Evolutionary conservation across 2,797 vertebrate species (phyloP).

Genomic region (Pterois miles): DNA sequence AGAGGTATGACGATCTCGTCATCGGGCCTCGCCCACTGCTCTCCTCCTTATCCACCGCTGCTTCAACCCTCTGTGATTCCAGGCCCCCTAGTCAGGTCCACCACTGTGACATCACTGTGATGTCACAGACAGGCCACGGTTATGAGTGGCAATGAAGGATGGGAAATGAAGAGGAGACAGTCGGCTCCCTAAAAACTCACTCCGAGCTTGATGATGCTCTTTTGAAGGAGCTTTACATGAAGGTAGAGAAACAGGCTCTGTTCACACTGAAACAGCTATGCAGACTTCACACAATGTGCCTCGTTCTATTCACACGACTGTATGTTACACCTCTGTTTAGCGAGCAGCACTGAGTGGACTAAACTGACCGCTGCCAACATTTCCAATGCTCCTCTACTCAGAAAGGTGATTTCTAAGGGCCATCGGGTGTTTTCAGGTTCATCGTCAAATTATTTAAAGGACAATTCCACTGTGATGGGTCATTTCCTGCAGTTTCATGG

Average conservation of each 20-base stretch:
- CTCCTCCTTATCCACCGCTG: not conserved
- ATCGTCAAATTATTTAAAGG: not conserved
- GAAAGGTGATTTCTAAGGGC: not conserved
- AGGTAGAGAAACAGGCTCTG: constrained; percentile 3
- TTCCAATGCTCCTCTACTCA: not conserved
- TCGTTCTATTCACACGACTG: constrained; percentile 8
- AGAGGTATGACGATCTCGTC: not conserved
- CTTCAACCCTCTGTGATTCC: not conserved
- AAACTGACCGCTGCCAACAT: constrained; percentile 2
- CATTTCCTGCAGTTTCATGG: not conserved
- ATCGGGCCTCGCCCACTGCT: not conserved
- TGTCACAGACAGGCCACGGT: constrained; percentile 1
- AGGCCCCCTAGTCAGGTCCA: constrained; percentile 49
- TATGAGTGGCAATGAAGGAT: not conserved
- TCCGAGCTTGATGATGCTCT: not conserved
- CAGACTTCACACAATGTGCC: constrained; percentile 39
- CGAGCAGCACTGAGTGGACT: not conserved
- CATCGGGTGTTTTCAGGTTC: constrained; percentile 7
- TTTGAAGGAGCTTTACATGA: constrained; percentile 4
- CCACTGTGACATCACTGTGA: constrained; percentile 87
- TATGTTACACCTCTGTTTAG: constrained; percentile 1
- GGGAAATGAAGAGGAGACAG: not conserved
- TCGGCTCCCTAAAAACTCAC: not conserved
- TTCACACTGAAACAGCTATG: constrained; percentile 39
- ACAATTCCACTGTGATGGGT: not conserved